Conservation (phyloP, 2,113 vertebrate species). For the Gopherus evgoodei region DNA sequence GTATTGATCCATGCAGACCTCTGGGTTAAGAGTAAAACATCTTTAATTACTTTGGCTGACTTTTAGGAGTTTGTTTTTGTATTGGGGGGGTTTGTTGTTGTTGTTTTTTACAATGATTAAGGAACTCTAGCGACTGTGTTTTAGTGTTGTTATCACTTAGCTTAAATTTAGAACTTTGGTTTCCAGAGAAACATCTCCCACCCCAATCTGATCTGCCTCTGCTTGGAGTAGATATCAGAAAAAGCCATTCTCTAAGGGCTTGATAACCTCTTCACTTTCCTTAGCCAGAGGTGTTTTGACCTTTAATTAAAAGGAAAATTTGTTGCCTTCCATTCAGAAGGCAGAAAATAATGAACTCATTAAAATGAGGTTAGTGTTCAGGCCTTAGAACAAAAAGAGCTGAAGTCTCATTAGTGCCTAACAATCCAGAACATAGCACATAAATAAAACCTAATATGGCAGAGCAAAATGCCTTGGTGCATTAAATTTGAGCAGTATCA, state of each 20-base stretch:
- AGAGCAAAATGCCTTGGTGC: conserved; percentile 81
- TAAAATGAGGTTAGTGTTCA: conserved; percentile 90
- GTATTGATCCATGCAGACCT: conserved; percentile 61
- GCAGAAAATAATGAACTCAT: conserved; percentile 98
- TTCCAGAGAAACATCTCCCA: conserved; percentile 60
- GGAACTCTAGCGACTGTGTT: conserved; percentile 47
- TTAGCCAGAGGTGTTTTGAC: conserved; percentile 83
- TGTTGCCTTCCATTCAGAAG: conserved; percentile 91
- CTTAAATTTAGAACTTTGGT: conserved; percentile 79
- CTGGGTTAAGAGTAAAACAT: conserved; percentile 62
- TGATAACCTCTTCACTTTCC: conserved; percentile 79
- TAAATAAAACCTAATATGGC: conserved; percentile 85
- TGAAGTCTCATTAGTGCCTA: conserved; percentile 85
- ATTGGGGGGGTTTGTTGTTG: neutral
- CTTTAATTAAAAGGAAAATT: conserved; percentile 90
- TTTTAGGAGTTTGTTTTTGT: neutral
- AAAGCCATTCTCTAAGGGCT: conserved; percentile 68
- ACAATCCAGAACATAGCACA: conserved; percentile 84
- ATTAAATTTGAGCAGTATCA: conserved; percentile 86
- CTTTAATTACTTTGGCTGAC: conserved; percentile 77
- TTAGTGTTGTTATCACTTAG: conserved; percentile 76
- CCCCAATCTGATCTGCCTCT: conserved; percentile 5
- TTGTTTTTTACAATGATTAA: conserved; percentile 44
- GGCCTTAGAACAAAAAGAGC: conserved; percentile 82
- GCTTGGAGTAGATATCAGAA: conserved; percentile 64